Base-by-base conservation (phyloP, 2,888 invertebrate species). In the Eupithecia subfuscata region DNA sequence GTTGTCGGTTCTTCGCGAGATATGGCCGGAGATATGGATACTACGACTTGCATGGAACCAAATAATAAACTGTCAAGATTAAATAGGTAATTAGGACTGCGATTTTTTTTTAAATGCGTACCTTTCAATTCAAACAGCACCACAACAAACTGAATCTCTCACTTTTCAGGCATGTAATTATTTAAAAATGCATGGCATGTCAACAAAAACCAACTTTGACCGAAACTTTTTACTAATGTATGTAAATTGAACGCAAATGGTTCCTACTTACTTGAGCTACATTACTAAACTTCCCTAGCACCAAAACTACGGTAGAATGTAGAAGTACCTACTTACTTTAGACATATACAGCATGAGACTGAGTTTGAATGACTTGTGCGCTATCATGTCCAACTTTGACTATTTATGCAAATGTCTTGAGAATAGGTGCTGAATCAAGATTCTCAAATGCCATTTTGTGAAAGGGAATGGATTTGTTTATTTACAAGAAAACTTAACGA, bases 341-440 rank as follows among this genome's bases (percentile, higher is more conserved):
- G 16, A 67, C 34, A 34, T 30, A 37, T 71, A 72, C 73, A 60
- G 22, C 8, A 48, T 64, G 73, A 67, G 37, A n/a, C 43, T n/a
- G 74, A 70, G 70, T 52, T 74, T 65, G 48, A 70, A 70, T 70
- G 70, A 74, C 70, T 74, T 65, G 69, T 14, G 40, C 52, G 69
- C 22, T 70, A 52, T 70, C 52, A 70, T 70, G 45, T 52, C 64
- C 48, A 74, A 70, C 70, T 73, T 73, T 8, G 22, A 16, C 60
- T n/a, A 56, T 37, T 60, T 43, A 60, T 22, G 34, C 37, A 22
- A 71, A 22, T 30, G 5, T 63, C 45, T 67, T 11, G n/a, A 40
- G n/a, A 34, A 65, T 65, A n/a, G 8, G 65, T 65, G 37, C 37
- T 64, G 64, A 18, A n/a, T 65, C 5, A 37, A 37, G 11, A 16